phyloP scores from a whole-genome alignment of 2,888 invertebrate genomes.

The Cataglyphis livida region DNA sequence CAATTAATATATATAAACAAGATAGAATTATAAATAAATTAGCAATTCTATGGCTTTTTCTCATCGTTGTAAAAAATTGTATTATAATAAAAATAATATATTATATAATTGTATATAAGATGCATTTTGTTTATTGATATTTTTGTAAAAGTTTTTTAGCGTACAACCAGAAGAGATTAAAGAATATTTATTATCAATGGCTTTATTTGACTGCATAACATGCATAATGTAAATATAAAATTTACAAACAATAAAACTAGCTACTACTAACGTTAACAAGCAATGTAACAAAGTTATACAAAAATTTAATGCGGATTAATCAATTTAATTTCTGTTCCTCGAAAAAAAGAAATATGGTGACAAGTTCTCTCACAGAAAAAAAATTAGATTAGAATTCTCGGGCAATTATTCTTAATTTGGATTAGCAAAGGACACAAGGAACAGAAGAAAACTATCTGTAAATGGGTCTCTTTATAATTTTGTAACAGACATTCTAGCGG shows the following conservation, averaged over 20 bases:
- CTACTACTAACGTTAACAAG: background rate
- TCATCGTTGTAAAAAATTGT: background rate
- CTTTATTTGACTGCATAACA: background rate
- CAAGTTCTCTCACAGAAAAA: background rate
- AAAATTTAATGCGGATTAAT: background rate
- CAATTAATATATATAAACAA: background rate
- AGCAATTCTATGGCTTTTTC: background rate
- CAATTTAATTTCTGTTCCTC: background rate
- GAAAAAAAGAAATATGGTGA: background rate
- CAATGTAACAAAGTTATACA: background rate
- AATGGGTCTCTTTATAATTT: slow-evolving; percentile 13
- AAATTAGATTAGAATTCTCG: background rate
- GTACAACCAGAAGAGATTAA: background rate
- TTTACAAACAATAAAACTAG: background rate
- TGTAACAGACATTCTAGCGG: background rate
- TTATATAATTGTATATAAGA: background rate
- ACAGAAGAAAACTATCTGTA: background rate
- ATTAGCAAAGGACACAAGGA: background rate
- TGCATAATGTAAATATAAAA: background rate
- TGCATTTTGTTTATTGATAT: background rate
- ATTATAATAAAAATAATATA: background rate
- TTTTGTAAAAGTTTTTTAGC: background rate
- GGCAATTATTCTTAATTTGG: background rate
- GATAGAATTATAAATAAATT: background rate
- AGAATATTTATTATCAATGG: background rate